Evolutionary conservation across 2,797 vertebrate species (phyloP).

Genomic region (Enteromius radiatus): DNA sequence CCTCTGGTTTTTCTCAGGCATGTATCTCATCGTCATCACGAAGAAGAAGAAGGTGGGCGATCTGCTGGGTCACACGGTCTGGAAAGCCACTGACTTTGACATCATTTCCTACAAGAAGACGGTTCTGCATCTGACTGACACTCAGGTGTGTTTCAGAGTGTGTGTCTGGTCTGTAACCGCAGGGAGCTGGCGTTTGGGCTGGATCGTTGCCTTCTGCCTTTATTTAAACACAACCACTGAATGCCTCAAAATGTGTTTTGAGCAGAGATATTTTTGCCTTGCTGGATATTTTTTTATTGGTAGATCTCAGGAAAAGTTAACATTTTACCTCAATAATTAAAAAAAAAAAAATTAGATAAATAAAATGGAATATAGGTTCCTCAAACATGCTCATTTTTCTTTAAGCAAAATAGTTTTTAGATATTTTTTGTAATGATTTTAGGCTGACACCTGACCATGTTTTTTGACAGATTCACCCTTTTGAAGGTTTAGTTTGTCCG

Average conservation of each 20-base stretch:
- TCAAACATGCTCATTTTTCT: not conserved
- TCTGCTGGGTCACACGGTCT: constrained; percentile 88
- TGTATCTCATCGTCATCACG: constrained; percentile 94
- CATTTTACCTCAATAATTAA: not conserved
- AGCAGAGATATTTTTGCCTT: not conserved
- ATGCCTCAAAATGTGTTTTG: not conserved
- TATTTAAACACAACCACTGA: not conserved
- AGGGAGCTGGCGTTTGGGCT: not conserved
- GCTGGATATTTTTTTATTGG: not conserved
- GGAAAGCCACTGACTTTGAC: constrained; percentile 94
- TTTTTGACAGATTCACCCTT: not conserved
- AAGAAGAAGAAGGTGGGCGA: constrained; percentile 94
- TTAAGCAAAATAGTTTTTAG: not conserved
- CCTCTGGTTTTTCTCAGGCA: constrained; percentile 74
- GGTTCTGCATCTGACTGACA: constrained; percentile 93
- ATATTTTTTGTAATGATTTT: not conserved
- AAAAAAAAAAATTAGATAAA: not conserved
- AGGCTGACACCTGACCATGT: not conserved
- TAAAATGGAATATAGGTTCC: no score
- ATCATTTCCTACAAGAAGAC: constrained; percentile 96
- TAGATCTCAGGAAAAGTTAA: not conserved
- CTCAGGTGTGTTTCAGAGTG: constrained; percentile 77
- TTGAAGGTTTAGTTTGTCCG: not conserved
- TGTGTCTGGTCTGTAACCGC: not conserved
- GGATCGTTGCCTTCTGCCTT: not conserved